These are phyloP conservation scores for Hemicrepidius hirtus DNA, from an alignment of 2,888 invertebrate genomes.

Conservation along the genomic window DNA sequence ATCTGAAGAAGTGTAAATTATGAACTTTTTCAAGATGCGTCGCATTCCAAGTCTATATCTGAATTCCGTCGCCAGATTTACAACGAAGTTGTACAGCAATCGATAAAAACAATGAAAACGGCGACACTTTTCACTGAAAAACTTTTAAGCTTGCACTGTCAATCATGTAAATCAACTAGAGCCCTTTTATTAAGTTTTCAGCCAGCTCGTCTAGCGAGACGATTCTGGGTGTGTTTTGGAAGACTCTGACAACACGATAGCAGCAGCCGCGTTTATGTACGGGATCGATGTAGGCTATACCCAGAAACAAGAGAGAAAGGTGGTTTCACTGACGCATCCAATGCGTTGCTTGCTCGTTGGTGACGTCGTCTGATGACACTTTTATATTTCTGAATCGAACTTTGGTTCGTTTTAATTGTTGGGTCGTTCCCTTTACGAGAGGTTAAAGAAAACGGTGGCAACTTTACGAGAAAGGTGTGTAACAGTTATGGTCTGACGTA, in stretches of 20 bases:
- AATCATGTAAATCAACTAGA: neutral
- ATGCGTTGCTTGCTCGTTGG: neutral
- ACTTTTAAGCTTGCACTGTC: neutral
- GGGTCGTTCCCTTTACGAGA: constrained; percentile 1
- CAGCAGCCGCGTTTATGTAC: constrained; percentile 10
- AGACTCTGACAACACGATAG: constrained; percentile 18
- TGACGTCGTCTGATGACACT: neutral
- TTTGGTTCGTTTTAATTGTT: constrained; percentile 9
- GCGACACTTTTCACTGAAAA: constrained; percentile 23
- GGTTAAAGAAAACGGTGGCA: neutral
- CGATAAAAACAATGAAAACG: neutral
- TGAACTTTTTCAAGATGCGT: constrained; percentile 82
- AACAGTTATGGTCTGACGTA: too few relatives aligned
- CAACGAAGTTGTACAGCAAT: neutral
- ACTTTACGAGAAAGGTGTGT: constrained; percentile 6
- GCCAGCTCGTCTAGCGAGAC: constrained; percentile 27
- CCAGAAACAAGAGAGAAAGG: constrained; percentile 20
- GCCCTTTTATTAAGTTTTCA: neutral
- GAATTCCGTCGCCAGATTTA: constrained; percentile 77
- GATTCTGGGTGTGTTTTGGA: constrained; percentile 23
- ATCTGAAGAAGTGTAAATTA: constrained; percentile 86
- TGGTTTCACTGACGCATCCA: constrained; percentile 5
- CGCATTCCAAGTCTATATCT: constrained; percentile 85
- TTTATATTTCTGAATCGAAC: constrained; percentile 12
- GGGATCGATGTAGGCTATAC: constrained; percentile 43